Conservation (phyloP, 2,797 vertebrate species). For the Phyllotis vaccarum region DNA sequence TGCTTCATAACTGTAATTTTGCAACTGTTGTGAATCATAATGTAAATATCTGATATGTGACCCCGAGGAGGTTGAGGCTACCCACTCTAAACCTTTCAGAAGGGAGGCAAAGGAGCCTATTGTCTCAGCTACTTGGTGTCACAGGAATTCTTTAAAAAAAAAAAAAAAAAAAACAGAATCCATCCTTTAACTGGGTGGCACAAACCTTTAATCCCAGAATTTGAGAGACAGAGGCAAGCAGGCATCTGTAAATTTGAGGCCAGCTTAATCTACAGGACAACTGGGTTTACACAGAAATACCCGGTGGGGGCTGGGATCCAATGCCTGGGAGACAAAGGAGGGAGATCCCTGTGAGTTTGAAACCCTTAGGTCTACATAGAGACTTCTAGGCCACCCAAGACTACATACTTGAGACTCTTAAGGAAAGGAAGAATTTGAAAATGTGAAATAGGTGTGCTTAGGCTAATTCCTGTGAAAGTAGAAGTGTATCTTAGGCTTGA, state of each 20-base stretch:
- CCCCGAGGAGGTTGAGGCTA: too few relatives aligned
- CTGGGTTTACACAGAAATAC: background rate
- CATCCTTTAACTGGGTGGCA: background rate
- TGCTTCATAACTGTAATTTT: background rate
- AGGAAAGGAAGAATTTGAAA: background rate
- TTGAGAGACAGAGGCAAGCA: background rate
- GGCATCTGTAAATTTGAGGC: background rate
- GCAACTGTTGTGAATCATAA: background rate
- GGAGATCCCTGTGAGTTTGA: background rate
- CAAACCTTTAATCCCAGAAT: background rate
- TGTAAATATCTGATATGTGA: background rate
- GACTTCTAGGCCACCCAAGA: background rate
- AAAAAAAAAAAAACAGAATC: background rate
- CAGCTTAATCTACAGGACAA: background rate
- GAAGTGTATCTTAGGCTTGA: background rate
- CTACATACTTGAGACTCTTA: background rate
- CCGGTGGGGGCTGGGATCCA: background rate
- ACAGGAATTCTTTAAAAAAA: background rate
- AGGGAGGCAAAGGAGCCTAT: background rate
- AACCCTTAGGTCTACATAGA: background rate
- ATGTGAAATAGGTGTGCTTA: background rate
- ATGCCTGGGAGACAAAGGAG: background rate
- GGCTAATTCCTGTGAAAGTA: background rate
- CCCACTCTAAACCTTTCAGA: background rate
- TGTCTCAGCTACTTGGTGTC: background rate